Evolutionary conservation across 2,888 invertebrate genomes (phyloP).

Genomic region (Nudaria mundana): DNA sequence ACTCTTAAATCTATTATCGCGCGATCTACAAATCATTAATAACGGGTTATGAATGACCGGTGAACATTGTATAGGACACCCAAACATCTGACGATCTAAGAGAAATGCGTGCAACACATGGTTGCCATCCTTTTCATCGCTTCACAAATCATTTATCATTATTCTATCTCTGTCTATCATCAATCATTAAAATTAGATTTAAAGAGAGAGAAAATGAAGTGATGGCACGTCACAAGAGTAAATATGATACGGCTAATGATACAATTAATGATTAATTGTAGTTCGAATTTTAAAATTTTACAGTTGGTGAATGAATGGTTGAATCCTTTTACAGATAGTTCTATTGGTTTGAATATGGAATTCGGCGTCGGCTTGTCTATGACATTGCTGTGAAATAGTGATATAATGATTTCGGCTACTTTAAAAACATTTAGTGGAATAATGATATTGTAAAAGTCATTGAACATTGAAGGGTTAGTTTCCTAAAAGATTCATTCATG

Average conservation of each 20-base stretch:
- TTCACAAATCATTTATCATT: conserved; percentile 66
- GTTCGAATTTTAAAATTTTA: conserved; percentile 59
- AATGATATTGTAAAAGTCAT: conserved; percentile 51
- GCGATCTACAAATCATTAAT: conserved; percentile 60
- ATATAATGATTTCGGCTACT: conserved; percentile 31
- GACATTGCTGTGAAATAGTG: conserved; percentile 32
- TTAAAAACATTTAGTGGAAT: conserved; percentile 39
- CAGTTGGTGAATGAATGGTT: conserved; percentile 52
- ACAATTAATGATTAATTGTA: conserved; percentile 77
- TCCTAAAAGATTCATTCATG: conserved; percentile 24
- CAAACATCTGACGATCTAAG: conserved; percentile 59
- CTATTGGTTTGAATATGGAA: conserved; percentile 19
- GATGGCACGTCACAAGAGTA: conserved; percentile 59
- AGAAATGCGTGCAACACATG: conserved; percentile 62
- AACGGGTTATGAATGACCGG: conserved; percentile 69
- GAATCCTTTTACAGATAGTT: conserved; percentile 16
- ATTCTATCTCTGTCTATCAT: conserved; percentile 56
- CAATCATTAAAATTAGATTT: conserved; percentile 78
- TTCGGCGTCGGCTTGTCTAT: conserved; percentile 57
- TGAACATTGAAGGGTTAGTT: conserved; percentile 38
- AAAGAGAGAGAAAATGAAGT: conserved; percentile 80
- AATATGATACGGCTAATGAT: conserved; percentile 71
- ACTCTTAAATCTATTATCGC: conserved; percentile 54
- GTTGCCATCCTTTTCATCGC: conserved; percentile 68
- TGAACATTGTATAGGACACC: conserved; percentile 66